Base-by-base conservation (phyloP, 2,797 vertebrate genomes). In the Typhlichthys eigenmanni region DNA sequence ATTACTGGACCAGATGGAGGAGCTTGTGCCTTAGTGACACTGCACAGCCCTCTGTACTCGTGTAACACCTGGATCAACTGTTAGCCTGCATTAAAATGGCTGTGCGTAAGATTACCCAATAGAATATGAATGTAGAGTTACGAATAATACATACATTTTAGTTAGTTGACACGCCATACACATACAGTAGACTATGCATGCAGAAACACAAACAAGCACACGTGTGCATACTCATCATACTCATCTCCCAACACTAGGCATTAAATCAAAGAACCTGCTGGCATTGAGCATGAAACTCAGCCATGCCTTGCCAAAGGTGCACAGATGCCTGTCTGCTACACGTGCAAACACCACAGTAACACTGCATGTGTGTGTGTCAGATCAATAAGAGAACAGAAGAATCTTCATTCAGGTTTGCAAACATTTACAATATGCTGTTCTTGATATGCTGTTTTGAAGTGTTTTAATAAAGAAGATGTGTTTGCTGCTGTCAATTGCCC, bases 381-480 rank as follows among this genome's bases (percentile, higher is more conserved):
- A 79, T 80, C 56, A 67, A 80, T 80, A 76, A 69, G 70, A 51
- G 68, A 68, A 49, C 5, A 19, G 19, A 52, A 62, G 67, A 71
- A 4, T 29, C 0, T 29, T 29, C 4, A 84, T 79, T 69, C 64
- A 72, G 53, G 68, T 72, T 64, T 73, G 81, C 56, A 29, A 29
- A 29, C 24, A 29, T 29, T 29, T 29, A 29, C 4, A 29, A 29
- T 29, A 29, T 29, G 24, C 24, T 29, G 24, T 29, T 4, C 24
- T 29, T 29, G 24, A 29, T 29, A 29, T 29, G 24, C 4, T 29
- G 24, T 29, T 29, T 4, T 29, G 24, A 29, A 75, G 71, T 62
- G 75, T 63, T 64, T 73, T 68, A 70, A 62, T 74, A 64, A 76
- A 73, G 82, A 76, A 73, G 82, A 88, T 86, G 80, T 78, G 73